Conservation (phyloP, 1,140 invertebrate species). For the Atopsyche davidsoni region DNA sequence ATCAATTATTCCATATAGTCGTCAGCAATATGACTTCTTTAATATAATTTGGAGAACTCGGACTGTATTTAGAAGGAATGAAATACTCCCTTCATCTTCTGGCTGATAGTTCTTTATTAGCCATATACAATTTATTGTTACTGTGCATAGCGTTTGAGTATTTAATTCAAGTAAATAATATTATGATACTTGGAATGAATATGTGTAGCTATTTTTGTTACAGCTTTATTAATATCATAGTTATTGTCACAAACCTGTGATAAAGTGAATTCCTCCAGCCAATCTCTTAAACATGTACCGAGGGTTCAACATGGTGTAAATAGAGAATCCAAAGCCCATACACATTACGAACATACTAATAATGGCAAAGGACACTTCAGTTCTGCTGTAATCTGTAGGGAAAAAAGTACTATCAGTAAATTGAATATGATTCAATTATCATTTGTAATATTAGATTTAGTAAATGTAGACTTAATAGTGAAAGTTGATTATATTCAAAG, state of each 20-base stretch:
- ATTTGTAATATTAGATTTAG: no score
- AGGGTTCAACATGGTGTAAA: constrained; percentile 79
- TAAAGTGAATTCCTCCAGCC: constrained; percentile 77
- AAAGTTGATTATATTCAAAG: not conserved
- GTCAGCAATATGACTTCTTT: no score
- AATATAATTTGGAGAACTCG: no score
- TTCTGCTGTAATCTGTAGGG: constrained; percentile 71
- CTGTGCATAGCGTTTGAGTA: no score
- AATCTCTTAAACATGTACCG: constrained; percentile 86
- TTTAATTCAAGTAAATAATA: no score
- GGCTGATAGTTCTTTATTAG: no score
- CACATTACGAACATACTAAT: constrained; percentile 75
- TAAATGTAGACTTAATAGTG: no score
- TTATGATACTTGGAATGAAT: not conserved
- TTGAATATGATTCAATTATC: no score
- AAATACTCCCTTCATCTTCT: no score
- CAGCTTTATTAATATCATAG: no score
- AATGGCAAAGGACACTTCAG: constrained; percentile 77
- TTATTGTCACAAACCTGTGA: constrained; percentile 59
- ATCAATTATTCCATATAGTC: no score
- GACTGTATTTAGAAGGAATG: no score
- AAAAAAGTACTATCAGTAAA: constrained; percentile 33
- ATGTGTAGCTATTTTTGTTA: constrained; percentile 4
- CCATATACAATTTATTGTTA: constrained; percentile 1
- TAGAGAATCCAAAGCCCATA: constrained; percentile 74